Percentiles rank a stretch among this genome's conserved stretches.
Evolutionary conservation across 2,888 invertebrate genomes (phyloP).

Genomic region (Lithophane semibrunnea): DNA sequence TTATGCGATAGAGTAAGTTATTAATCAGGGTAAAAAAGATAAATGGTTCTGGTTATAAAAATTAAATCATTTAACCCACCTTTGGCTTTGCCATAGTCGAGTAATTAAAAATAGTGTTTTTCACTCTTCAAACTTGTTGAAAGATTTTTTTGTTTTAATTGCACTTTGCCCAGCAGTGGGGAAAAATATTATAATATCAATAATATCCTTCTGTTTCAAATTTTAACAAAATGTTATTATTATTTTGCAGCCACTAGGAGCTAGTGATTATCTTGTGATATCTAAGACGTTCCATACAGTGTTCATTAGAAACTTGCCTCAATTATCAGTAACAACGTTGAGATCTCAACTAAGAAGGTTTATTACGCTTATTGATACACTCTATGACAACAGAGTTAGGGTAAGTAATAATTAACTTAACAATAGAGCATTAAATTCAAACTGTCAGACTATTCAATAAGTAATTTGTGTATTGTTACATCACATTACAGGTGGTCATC

Average conservation of each 20-base stretch:
- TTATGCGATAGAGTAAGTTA: slow-evolving; percentile 96
- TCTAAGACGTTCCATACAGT: slow-evolving; percentile 98
- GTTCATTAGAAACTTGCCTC: slow-evolving; percentile 96
- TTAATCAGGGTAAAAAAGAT: not conserved
- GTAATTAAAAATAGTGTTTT: not conserved
- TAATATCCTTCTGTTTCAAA: not conserved
- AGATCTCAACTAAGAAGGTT: slow-evolving; percentile 98
- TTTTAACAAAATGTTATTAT: slow-evolving; percentile 13
- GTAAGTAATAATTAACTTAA: slow-evolving; percentile 78
- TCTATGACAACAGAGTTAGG: slow-evolving; percentile 97
- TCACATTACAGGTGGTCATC: slow-evolving; percentile 93
- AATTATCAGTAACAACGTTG: slow-evolving; percentile 92
- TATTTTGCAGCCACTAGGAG: slow-evolving; percentile 95
- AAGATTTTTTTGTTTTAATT: not conserved
- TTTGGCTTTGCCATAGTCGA: not conserved
- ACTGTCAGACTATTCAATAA: not conserved
- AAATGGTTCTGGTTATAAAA: not conserved
- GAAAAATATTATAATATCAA: too few relatives aligned
- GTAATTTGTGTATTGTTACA: slow-evolving; percentile 8
- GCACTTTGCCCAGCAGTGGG: not conserved
- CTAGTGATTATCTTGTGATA: slow-evolving; percentile 98
- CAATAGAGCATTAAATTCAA: slow-evolving; percentile 28
- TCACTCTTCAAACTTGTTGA: not conserved
- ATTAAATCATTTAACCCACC: not conserved
- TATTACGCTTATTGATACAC: slow-evolving; percentile 98